Percentiles rank a stretch among this genome's conserved stretches.
phyloP scores from a whole-genome alignment of 2,797 vertebrate genomes.

The Gymnopithys bicolor region DNA sequence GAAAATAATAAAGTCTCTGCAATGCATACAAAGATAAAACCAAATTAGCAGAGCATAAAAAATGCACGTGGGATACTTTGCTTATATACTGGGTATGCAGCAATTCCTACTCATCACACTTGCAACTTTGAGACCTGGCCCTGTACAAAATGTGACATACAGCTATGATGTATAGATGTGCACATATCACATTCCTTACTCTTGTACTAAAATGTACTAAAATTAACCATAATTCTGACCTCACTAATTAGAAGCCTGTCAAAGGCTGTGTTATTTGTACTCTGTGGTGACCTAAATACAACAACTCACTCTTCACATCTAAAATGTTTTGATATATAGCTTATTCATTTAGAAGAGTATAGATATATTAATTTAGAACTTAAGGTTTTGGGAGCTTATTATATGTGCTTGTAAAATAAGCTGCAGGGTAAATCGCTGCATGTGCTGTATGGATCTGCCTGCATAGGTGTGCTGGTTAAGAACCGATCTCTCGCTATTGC shows the following conservation, averaged over 20 bases:
- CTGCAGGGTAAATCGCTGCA: neutral
- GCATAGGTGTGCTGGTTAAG: neutral
- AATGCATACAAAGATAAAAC: neutral
- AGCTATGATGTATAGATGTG: neutral
- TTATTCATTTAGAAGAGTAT: neutral
- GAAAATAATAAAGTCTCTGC: neutral
- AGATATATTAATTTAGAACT: neutral
- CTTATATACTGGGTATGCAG: neutral
- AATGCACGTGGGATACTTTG: neutral
- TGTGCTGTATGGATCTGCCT: fast-evolving
- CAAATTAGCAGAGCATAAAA: neutral
- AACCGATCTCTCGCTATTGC: neutral
- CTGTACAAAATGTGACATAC: neutral
- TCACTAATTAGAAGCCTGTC: neutral
- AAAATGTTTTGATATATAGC: neutral
- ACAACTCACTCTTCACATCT: neutral
- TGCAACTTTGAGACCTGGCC: neutral
- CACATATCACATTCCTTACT: neutral
- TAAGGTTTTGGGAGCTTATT: neutral
- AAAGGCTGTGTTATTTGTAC: neutral
- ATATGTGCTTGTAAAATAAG: neutral
- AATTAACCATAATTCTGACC: neutral
- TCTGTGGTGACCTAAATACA: neutral
- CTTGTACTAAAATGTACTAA: neutral
- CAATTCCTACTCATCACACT: neutral